A percentile compares a stretch with the other conserved stretches of the same genome.
These are phyloP conservation scores for Trachelipus rathkii DNA, from an alignment of 1,140 invertebrate genomes.

Conservation along the genomic window DNA sequence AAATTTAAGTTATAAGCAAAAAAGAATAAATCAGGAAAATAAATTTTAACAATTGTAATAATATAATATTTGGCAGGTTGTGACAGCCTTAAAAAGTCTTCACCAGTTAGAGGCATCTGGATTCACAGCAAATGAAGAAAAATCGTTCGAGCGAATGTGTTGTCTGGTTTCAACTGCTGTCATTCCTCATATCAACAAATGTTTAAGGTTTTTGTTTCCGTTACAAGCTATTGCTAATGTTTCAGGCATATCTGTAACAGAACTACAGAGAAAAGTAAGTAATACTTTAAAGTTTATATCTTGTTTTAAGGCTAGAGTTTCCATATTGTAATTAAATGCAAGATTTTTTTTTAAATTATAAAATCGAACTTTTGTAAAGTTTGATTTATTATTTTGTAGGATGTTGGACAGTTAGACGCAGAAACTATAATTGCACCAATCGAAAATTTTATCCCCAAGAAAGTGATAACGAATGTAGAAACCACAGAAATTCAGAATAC, in stretches of 20 bases:
- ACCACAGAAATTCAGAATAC: not conserved
- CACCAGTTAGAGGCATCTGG: constrained; percentile 68
- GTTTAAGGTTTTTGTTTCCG: constrained; percentile 75
- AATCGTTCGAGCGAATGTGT: constrained; percentile 72
- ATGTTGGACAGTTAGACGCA: not conserved
- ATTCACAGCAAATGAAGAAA: constrained; percentile 69
- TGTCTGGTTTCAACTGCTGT: constrained; percentile 73
- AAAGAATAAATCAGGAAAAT: not conserved
- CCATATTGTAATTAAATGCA: too few relatives aligned
- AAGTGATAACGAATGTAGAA: not conserved
- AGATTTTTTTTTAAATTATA: too few relatives aligned
- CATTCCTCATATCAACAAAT: constrained; percentile 77
- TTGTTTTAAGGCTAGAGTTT: too few relatives aligned
- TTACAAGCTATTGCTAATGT: constrained; percentile 65
- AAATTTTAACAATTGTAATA: not conserved
- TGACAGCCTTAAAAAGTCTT: constrained; percentile 35
- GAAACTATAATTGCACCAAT: not conserved
- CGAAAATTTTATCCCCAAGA: not conserved
- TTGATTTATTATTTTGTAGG: not conserved
- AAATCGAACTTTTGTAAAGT: too few relatives aligned
- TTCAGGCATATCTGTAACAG: constrained; percentile 67
- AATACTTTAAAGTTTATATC: too few relatives aligned
- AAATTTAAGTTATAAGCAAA: constrained; percentile 54
- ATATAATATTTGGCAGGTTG: constrained; percentile 23
- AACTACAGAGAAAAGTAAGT: constrained; percentile 66